A percentile compares a stretch with the other conserved stretches of the same genome.
phyloP scores from a whole-genome alignment of 2,113 vertebrate genomes.

The Lagopus leucura region DNA sequence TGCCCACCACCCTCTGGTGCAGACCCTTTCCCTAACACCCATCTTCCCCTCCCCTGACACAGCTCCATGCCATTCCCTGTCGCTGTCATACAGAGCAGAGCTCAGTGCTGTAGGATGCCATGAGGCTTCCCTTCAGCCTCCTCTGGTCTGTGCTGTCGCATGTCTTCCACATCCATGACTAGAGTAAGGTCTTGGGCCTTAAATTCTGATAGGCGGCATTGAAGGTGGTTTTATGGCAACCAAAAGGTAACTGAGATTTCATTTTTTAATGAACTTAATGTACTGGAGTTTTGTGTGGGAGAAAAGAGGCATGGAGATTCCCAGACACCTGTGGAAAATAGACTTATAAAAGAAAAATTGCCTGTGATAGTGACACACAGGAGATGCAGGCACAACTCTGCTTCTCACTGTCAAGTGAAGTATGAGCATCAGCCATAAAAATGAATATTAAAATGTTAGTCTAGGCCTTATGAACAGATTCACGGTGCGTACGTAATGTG shows the following conservation, averaged over 20 bases:
- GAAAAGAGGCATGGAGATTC: not conserved
- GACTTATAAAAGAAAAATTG: fast-evolving
- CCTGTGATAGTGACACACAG: too few relatives aligned
- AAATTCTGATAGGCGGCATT: not conserved
- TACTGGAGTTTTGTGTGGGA: not conserved
- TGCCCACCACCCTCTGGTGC: too few relatives aligned
- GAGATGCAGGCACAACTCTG: not conserved
- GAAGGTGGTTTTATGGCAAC: not conserved
- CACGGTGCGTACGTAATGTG: fast-evolving
- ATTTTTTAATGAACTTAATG: not conserved
- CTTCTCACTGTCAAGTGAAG: not conserved
- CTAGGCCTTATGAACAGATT: not conserved
- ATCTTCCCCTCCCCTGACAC: too few relatives aligned
- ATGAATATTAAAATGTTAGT: not conserved
- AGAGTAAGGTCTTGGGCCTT: not conserved
- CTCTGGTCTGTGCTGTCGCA: too few relatives aligned
- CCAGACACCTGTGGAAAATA: not conserved
- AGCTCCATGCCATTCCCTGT: too few relatives aligned
- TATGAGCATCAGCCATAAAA: not conserved
- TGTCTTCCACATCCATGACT: too few relatives aligned
- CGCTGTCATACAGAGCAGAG: too few relatives aligned
- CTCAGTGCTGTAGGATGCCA: too few relatives aligned
- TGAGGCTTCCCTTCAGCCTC: too few relatives aligned
- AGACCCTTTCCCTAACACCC: too few relatives aligned
- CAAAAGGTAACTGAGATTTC: not conserved